Percentiles rank a stretch among this genome's conserved stretches.
These are phyloP conservation scores for Heliothis peltigera DNA, from an alignment of 2,888 invertebrate genomes.

Conservation along the genomic window DNA sequence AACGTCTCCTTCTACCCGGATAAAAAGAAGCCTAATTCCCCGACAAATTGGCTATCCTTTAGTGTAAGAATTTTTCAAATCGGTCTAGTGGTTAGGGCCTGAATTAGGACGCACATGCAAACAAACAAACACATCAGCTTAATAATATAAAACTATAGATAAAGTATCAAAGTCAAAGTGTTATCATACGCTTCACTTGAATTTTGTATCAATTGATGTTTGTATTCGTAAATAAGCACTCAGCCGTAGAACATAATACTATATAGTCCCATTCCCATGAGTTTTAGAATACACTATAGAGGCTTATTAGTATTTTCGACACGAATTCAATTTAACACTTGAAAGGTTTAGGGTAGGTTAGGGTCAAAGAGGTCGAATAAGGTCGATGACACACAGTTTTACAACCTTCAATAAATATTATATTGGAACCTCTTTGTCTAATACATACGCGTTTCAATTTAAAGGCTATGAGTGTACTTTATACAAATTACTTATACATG, in stretches of 20 bases:
- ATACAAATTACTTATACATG: conserved; percentile 9
- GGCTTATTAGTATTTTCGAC: conserved; percentile 23
- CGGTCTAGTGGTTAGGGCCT: too few species aligned
- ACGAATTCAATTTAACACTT: conserved; percentile 11
- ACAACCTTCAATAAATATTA: conserved; percentile 33
- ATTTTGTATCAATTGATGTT: background rate
- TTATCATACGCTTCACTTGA: background rate
- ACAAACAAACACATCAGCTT: too few species aligned
- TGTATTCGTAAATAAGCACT: background rate
- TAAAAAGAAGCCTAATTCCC: too few species aligned
- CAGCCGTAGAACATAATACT: background rate
- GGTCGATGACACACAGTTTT: conserved; percentile 44
- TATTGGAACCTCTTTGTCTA: conserved; percentile 4
- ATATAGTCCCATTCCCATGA: background rate
- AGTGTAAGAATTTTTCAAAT: too few species aligned
- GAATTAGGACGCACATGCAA: too few species aligned
- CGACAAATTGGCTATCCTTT: too few species aligned
- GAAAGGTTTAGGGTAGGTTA: conserved; percentile 30
- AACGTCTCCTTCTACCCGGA: too few species aligned
- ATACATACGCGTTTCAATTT: background rate
- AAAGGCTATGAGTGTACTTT: conserved; percentile 6
- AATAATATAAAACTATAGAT: too few species aligned
- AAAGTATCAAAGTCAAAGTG: background rate
- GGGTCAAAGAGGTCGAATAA: conserved; percentile 21
- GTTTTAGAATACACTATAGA: background rate